A percentile compares a stretch with the other conserved stretches of the same genome.
These are phyloP conservation scores for Xestobium rufovillosum DNA, from an alignment of 2,888 invertebrate genomes.

Conservation along the genomic window DNA sequence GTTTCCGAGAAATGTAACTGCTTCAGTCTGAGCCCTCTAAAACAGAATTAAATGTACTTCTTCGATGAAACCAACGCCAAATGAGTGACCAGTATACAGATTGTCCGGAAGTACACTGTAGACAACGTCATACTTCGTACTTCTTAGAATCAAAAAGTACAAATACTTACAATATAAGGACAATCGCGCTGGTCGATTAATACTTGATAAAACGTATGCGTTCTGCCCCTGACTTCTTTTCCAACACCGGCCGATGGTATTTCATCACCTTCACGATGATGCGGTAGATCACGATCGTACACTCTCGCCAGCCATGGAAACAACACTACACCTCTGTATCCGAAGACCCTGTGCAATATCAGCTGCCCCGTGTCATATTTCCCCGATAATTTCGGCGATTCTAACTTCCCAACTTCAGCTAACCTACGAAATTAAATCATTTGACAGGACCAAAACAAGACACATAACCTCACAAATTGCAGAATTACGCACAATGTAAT, in stretches of 20 bases:
- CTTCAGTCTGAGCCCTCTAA: slow-evolving; percentile 95
- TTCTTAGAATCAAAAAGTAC: no score
- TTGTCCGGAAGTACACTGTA: no score
- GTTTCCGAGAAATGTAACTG: slow-evolving; percentile 93
- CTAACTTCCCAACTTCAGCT: slow-evolving; percentile 89
- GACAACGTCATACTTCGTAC: no score
- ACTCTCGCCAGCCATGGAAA: slow-evolving; percentile 96
- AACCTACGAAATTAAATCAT: slow-evolving; percentile 53
- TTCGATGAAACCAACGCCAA: no score
- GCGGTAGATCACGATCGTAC: slow-evolving; percentile 82
- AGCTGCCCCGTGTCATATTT: slow-evolving; percentile 95
- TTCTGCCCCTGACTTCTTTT: slow-evolving; percentile 83
- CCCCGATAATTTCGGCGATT: slow-evolving; percentile 75
- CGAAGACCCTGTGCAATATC: slow-evolving; percentile 93
- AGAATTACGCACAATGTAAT: no score
- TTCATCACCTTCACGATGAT: slow-evolving; percentile 36
- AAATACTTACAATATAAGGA: slow-evolving; percentile 87
- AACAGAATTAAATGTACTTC: no score
- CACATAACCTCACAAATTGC: slow-evolving; percentile 22
- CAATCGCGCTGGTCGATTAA: slow-evolving; percentile 95
- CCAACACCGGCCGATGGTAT: slow-evolving; percentile 48
- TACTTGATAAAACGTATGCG: slow-evolving; percentile 96
- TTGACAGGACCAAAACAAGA: no score
- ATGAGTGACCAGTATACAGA: no score
- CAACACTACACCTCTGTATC: slow-evolving; percentile 92